Percentiles rank a stretch among this genome's conserved stretches.
phyloP scores from a whole-genome alignment of 2,888 invertebrate genomes.

The Andricus curvator region DNA sequence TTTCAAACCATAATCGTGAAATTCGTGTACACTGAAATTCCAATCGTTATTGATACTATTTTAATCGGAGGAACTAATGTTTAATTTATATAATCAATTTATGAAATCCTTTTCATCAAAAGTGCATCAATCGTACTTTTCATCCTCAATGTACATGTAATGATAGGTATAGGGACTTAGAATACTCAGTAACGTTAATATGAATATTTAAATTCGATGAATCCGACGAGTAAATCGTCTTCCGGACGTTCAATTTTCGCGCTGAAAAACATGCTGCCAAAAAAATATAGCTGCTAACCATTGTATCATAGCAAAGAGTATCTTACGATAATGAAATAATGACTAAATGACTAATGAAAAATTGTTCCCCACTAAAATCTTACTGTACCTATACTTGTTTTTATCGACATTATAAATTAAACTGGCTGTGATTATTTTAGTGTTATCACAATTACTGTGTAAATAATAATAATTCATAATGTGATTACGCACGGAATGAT shows the following conservation, averaged over 20 bases:
- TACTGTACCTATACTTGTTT: constrained; percentile 57
- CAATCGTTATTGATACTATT: too few species aligned
- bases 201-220: neutral
- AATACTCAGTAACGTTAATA: neutral
- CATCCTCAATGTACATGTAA: neutral
- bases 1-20: neutral
- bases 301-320: constrained; percentile 26
- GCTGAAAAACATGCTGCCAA: constrained; percentile 32
- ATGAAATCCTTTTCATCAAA: neutral
- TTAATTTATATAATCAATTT: neutral
- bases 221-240: neutral
- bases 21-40: neutral
- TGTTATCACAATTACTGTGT: constrained; percentile 62
- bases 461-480: constrained; percentile 58
- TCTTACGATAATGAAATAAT: neutral
- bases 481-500: constrained; percentile 61
- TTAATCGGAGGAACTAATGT: neutral
- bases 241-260: neutral
- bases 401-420: constrained; percentile 70
- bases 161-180: neutral
- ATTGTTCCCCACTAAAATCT: constrained; percentile 8
- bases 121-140: neutral
- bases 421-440: constrained; percentile 77
- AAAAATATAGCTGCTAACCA: constrained; percentile 14
- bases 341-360: constrained; percentile 10